Conservation (phyloP, 2,888 invertebrate species). For the Nemotelus pantherinus region DNA sequence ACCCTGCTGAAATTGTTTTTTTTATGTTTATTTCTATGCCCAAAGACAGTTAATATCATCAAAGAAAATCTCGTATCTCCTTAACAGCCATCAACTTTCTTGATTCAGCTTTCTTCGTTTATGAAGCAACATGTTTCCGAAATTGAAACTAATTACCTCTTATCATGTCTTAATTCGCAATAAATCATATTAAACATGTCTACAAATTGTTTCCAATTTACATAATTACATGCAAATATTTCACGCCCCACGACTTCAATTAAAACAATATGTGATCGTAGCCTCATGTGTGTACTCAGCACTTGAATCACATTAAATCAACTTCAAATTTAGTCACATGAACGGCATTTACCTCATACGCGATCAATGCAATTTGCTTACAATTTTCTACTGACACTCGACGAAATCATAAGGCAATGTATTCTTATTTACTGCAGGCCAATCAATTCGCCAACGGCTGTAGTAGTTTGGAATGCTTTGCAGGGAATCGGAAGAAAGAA, state of each 20-base stretch:
- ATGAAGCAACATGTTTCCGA: too few relatives aligned
- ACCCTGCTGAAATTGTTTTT: too few relatives aligned
- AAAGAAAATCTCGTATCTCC: too few relatives aligned
- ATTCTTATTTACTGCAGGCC: background rate
- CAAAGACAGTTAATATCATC: too few relatives aligned
- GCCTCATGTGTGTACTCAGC: background rate
- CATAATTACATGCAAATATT: background rate
- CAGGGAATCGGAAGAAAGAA: background rate
- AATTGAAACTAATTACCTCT: background rate
- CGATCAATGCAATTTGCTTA: slow-evolving; percentile 11
- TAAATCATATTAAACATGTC: background rate
- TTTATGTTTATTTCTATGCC: too few relatives aligned
- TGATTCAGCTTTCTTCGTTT: too few relatives aligned
- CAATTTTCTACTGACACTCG: slow-evolving; percentile 10
- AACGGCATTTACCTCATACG: background rate
- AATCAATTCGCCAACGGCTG: background rate
- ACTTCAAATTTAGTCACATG: slow-evolving; percentile 1
- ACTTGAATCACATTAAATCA: background rate
- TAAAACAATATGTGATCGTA: background rate
- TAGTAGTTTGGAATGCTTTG: background rate
- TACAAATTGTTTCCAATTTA: background rate
- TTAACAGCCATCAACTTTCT: too few relatives aligned
- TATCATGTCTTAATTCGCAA: background rate
- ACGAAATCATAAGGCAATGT: background rate
- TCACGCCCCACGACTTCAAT: background rate